Evolutionary conservation across 2,113 vertebrate species (phyloP), one percentile per base, ranked within the genome.

Genomic region (Pica pica): DNA sequence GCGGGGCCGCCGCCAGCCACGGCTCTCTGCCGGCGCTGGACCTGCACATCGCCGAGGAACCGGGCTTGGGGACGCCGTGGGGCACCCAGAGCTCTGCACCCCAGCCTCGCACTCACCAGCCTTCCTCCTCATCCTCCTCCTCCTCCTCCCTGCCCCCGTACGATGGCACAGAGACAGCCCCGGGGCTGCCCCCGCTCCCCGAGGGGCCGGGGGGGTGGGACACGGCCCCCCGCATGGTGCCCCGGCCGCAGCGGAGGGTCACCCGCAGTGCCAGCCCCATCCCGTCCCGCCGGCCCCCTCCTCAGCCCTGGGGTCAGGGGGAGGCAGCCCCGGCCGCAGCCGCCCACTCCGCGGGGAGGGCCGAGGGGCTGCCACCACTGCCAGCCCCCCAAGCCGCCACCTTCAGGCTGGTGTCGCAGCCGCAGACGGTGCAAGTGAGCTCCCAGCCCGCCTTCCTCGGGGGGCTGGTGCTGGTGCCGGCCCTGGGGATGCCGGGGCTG

Each of bases 21-120:
- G 92, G 98, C 44, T 98, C 98, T 2, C 96, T 98, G 97, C 98
- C 98, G 0, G 97, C 97, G 8, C 94, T 98, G 68, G 98, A 99
- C 85, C 97, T 98, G 63, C 98, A 98, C 88, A 98, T 98, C 31
- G 78, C 95, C 2, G 98, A 98, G 93, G 98, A 97, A 73, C 93
- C 93, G 10, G 95, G 94, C 20, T 13, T 46, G 60, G 90, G 71
- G 9, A 44, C 9, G 0, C 73, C 31, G 0, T 73, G 92, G 92
- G 57, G 52, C 41, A 21, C 16, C 11, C 55, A 1, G n/a, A 71
- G 67, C 47, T 53, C 90, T n/a, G 26, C 12, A 1, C 21, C 31
- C 3, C 75, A 52, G 53, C 49, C 44, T 16, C 3, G 1, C 14
- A 5, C 89, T 56, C 56, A 28, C 55, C 98, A 98, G 44, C 84